phyloP scores from a whole-genome alignment of 1,140 invertebrate species.

The Pentalonia nigronervosa region DNA sequence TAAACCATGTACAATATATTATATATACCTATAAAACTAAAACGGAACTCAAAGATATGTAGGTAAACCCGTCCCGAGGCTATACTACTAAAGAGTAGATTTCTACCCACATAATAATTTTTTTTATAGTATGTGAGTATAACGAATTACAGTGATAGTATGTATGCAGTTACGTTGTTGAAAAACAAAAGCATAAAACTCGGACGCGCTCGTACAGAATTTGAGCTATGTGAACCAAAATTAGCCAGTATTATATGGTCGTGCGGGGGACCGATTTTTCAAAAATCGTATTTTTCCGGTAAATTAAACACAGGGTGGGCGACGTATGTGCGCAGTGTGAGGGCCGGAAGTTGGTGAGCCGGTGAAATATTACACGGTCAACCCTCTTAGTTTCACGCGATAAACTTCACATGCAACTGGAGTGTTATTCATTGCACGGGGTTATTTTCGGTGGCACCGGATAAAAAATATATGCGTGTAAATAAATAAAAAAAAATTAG shows the following conservation, averaged over 20 bases:
- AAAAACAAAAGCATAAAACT: neutral
- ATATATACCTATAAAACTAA: neutral
- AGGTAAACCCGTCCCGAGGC: neutral
- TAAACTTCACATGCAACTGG: constrained; percentile 55
- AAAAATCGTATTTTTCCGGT: constrained; percentile 57
- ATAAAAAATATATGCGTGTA: constrained; percentile 15
- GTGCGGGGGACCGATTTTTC: constrained; percentile 28
- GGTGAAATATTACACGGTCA: constrained; percentile 58
- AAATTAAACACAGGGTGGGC: constrained; percentile 43
- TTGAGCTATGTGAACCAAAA: constrained; percentile 23
- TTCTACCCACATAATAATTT: neutral
- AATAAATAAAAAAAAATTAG: constrained; percentile 13
- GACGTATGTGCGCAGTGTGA: neutral
- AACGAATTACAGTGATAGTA: too few relatives aligned
- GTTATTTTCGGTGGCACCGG: neutral
- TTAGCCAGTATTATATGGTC: neutral
- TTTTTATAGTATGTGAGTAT: neutral
- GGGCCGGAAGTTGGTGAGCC: constrained; percentile 55
- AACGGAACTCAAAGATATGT: neutral
- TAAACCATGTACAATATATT: neutral
- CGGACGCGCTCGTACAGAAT: neutral
- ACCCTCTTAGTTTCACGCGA: constrained; percentile 58
- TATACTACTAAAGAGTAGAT: too few relatives aligned
- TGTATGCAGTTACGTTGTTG: neutral
- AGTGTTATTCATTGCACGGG: constrained; percentile 54